Conservation (phyloP, 2,888 invertebrate species). For the Diaprepes abbreviatus region DNA sequence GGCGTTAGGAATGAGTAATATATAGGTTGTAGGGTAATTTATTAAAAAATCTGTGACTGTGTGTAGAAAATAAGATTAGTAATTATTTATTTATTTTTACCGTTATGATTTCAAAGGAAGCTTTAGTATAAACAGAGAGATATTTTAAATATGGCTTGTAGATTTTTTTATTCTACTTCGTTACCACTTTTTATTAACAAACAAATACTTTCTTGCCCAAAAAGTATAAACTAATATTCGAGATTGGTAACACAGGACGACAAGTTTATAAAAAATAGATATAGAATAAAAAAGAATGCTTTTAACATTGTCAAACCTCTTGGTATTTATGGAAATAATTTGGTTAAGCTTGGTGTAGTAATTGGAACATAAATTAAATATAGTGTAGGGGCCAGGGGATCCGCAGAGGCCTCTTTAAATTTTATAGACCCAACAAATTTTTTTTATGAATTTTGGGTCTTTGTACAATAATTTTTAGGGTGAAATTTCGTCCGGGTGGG, state of each 20-base stretch:
- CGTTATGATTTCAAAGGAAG: neutral
- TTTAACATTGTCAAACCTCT: no score
- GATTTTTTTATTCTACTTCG: neutral
- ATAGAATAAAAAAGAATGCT: no score
- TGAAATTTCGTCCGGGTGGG: no score
- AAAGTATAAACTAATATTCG: neutral
- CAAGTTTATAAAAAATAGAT: no score
- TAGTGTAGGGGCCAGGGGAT: no score
- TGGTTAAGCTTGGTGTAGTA: no score
- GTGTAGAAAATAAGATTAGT: conserved; percentile 12
- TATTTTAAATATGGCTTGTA: neutral
- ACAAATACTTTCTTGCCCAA: neutral
- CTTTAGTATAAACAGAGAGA: neutral
- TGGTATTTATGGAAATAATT: no score
- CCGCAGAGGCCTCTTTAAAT: no score
- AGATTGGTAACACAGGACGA: neutral
- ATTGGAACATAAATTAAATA: no score
- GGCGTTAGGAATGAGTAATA: neutral
- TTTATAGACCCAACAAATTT: no score
- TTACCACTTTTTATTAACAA: neutral
- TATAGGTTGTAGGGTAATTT: conserved; percentile 19
- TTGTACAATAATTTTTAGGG: no score
- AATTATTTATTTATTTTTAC: conserved; percentile 10
- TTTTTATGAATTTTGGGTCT: no score
- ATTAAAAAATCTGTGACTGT: conserved; percentile 12